Base-by-base conservation (phyloP, 2,797 vertebrate genomes). In the Spatula versicolor region DNA sequence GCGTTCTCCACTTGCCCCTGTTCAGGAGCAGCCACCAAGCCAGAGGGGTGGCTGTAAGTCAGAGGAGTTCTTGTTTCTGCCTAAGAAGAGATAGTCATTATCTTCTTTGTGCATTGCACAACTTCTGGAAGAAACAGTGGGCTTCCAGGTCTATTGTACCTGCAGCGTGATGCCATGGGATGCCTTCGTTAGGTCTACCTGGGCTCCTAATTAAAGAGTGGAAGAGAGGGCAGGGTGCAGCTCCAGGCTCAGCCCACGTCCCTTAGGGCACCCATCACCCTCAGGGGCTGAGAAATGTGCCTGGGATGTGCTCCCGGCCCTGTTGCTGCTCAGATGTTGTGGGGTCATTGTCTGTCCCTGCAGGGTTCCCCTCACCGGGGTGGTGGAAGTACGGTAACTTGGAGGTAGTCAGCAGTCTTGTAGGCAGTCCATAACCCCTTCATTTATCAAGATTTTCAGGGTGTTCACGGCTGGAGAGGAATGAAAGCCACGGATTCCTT, bases 401-500 rank as follows among this genome's bases (percentile, higher is more conserved):
- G 69, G 77, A 80, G 43, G 54, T 43, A 41, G 33, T 84, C 25
- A 59, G 88, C 9, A 1, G 35, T 88, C 80, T 81, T 25, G 21
- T 82, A 83, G 85, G n/a, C 90, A 83, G 56, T 82, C 93, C 88
- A 25, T 50, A 79, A 60, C 16, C 4, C 54, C 25, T 63, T 76
- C 22, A 58, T 93, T 95, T 92, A 92, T 91, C 81, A 94, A 90
- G 60, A 77, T 41, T 87, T 90, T 82, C 56, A 66, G 18, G 28
- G 48, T 76, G 9, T 60, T 54, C 37, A 11, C 0, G 37, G 67
- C 79, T 92, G 76, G 60, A 94, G 72, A 94, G 54, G 82, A 88
- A 93, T 90, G 79, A 95, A 95, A 76, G n/a, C 35, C 85, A 25
- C 48, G 46, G 76, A 85, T 86, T 89, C 71, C 56, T 86, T 95